phyloP scores from a whole-genome alignment of 2,888 invertebrate species.

The Crioceris asparagi region DNA sequence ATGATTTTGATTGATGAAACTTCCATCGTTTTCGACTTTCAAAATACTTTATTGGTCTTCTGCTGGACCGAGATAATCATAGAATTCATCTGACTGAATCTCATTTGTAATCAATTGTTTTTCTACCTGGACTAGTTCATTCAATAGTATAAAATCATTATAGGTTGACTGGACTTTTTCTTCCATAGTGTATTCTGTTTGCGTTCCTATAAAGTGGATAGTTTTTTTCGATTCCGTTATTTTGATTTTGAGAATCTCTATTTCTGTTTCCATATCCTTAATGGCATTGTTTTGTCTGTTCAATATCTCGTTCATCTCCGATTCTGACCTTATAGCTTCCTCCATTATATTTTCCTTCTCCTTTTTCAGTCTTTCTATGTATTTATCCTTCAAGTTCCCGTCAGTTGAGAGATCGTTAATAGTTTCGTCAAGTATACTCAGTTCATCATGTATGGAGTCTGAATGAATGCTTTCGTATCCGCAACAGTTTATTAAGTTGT shows the following conservation, averaged over 20 bases:
- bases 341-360: constrained; percentile 4
- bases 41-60: too few species aligned
- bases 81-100: too few species aligned
- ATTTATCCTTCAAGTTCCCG: constrained; percentile 2
- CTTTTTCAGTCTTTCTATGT: constrained; percentile 3
- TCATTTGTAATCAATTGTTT: too few species aligned
- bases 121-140: too few species aligned
- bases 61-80: too few species aligned
- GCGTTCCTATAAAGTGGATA: too few species aligned
- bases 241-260: constrained; percentile 1
- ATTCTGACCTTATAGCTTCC: constrained; percentile 4
- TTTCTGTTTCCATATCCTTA: constrained; percentile 5
- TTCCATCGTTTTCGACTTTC: too few species aligned
- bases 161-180: too few species aligned
- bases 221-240: neutral
- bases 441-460: constrained; percentile 2
- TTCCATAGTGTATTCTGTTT: too few species aligned
- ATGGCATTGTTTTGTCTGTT: constrained; percentile 1
- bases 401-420: constrained; percentile 5
- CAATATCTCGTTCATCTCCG: constrained; percentile 4
- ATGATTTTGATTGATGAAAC: too few species aligned
- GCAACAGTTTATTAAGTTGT: too few species aligned
- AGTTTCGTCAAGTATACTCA: constrained; percentile 6
- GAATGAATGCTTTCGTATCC: constrained; percentile 1
- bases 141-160: too few species aligned